Evolutionary conservation across 1,140 invertebrate species (phyloP), one percentile per base, ranked within the genome.

Genomic region (Planococcus citri): DNA sequence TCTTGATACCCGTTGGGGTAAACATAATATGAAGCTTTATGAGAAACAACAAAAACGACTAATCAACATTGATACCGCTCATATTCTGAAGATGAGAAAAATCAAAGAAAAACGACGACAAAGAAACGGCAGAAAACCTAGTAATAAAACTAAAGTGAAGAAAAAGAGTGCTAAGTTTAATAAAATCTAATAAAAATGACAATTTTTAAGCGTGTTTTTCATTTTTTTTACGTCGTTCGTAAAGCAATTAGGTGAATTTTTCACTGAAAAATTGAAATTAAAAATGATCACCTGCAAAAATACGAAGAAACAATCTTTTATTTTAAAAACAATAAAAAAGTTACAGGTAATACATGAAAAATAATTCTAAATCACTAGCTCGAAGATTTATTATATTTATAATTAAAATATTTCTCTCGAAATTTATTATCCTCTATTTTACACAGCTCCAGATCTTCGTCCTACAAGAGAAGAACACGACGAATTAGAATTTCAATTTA

Each of bases 41-140:
- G 68, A 73, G 60, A 72, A 71, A 1, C 70, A 71, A 71, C 51
- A 61, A 71, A 73, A 69, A 60, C 71, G 27, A 58, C 71, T 38
- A 51, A 72, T 67, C 69, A 74, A 69, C 71, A 58, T 68, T 38
- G 68, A 71, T 17, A 69, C 74, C 9, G 72, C 74, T 33, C 75
- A 74, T 27, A 75, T 76, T 21, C 68, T 74, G 0, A 76, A 75
- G 71, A 72, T 73, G 29, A 73, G 75, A 57, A 72, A 73, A 67
- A 73, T 75, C 8, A 72, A 74, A 69, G 75, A 74, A 69, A 72
- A 72, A 24, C 71, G 71, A n/a, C 68, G 69, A 60, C 61, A 69
- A 64, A 72, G 70, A n/a, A 73, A 74, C 72, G 73, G 72, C 22
- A 71, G 70, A n/a, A 73, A 72, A 70, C 69, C 69, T 0, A n/a